Evolutionary conservation across 2,113 vertebrate species (phyloP), one percentile per base, ranked within the genome.

Genomic region (Alaudala cheleensis): DNA sequence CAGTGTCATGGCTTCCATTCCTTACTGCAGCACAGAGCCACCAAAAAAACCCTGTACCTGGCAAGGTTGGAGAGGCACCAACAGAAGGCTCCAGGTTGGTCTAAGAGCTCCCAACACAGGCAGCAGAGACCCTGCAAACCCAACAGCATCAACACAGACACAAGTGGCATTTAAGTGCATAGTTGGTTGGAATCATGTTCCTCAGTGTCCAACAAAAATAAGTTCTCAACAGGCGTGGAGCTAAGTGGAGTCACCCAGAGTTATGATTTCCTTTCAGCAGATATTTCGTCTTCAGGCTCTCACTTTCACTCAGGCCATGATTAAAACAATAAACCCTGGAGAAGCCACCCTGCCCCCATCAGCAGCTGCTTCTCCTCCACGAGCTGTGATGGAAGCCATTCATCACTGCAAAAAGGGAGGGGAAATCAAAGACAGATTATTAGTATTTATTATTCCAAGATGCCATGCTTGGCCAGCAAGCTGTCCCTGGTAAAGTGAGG

Each of bases 251-350:
- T 96, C 93, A 97, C 94, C 79, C 91, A 97, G 94, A 95, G 88
- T 88, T 96, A 95, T 73, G 94, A 88, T 96, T 97, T 97, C 96
- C 97, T 97, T 95, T 97, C 80, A 91, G 86, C 95, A 92, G 95
- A 96, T 95, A 97, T 96, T 97, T 97, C 84, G 72, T 97, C 96
- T 96, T 96, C 34, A 33, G 81, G 91, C 96, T 96, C 97, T 92
- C 98, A 97, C 97, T 98, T 97, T 96, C 80, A 53, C 97, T 97
- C 92, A 96, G 97, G 97, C 96, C 97, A 97, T 96, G 98, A 98
- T 97, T 98, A 95, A 96, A 98, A 98, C 97, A 98, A 98, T 97
- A 98, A 98, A 98, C 96, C 92, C 42, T 33, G 7, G 76, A 81
- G 88, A 83, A 94, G 76, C 64, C 85, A 91, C 88, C 76, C 81